Evolutionary conservation across 2,888 invertebrate genomes (phyloP), one percentile per base, ranked within the genome.

Genomic region (Trypoxylon attenuatum): DNA sequence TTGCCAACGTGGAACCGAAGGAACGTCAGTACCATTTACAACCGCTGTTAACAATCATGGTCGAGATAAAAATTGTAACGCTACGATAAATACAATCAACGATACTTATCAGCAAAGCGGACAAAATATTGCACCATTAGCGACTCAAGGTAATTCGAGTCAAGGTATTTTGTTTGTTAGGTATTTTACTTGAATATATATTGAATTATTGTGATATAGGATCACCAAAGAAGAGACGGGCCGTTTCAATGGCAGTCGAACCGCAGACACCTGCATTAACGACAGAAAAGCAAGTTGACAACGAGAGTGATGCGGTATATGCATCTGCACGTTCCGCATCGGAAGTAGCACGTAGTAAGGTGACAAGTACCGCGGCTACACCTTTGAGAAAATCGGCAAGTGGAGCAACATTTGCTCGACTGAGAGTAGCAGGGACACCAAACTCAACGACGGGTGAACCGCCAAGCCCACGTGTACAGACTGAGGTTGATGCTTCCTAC

Each of bases 381-480:
- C 66, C 68, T 2, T 71, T 87, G 8, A 78, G 86, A 1, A 87
- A 87, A 65, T 86, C 87, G 4, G 84, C 86, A 0, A 86, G 87
- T 25, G 92, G 93, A 0, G 92, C 93, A 5, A 93, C 93, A 0
- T 89, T 94, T 78, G 94, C 93, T 0, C 89, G 94, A 0, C 87
- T 94, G 39, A 90, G 94, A 4, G 94, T 94, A 4, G 91, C 92
- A 38, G 90, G 91, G 1, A 79, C 85, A 1, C 82, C 83, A 72
- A 70, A 87, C 19, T 71, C 76, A 18, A 69, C 82, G 15, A 16
- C 85, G 85, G 90, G 89, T 39, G 91, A 90, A 74, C 88, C 90
- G 0, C 88, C 89, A 8, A 90, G 90, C 60, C 90, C 91, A 0
- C 85, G 90, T 13, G 88, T 90, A 68, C 88, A 89, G 0, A 89